Evolutionary conservation across 2,797 vertebrate genomes (phyloP), one percentile per base, ranked within the genome.

Genomic region (Paedocypris micromegethes): DNA sequence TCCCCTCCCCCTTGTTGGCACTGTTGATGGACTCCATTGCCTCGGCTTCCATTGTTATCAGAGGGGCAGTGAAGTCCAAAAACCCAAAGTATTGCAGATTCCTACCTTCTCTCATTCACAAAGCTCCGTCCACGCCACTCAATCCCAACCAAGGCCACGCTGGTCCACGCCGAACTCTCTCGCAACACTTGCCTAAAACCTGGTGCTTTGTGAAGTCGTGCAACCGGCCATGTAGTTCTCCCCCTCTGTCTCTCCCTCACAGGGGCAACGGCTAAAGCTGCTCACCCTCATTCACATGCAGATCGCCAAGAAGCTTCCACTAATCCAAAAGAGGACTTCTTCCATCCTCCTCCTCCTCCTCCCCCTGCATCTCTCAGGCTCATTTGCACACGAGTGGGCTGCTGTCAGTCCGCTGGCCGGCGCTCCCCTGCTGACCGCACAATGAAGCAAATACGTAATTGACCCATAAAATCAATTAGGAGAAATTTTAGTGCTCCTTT

Each of bases 221-320:
- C 44, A 70, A 62, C 47, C 76, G 61, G 68, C 71, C 71, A 68
- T 77, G 64, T 67, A 67, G 49, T 60, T 64, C 72, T 58, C 50
- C 44, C 70, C 74, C 75, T 66, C 49, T 69, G 53, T 58, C 58
- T 72, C 58, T 64, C 50, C 64, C 37, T 75, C 61, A 73, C 55
- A 76, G 79, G 77, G 75, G 70, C 75, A 79, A 77, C 70, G 72
- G 78, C 75, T 79, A 82, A 83, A 84, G 83, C 83, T 84, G 85
- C 80, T 79, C 83, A 71, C 58, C 42, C 81, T 85, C 84, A 89
- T 90, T 90, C 84, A 90, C 82, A 90, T 90, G 89, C 84, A 90
- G 87, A 90, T 89, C 55, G 72, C 82, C 79, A 82, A 88, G 87
- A 62, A 87, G 87, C 87, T 88, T 85, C 80, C 81, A 85, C 85